Percentiles rank a stretch among this genome's conserved stretches.
phyloP scores from a whole-genome alignment of 2,888 invertebrate genomes.

The Strigamia transsilvanica region DNA sequence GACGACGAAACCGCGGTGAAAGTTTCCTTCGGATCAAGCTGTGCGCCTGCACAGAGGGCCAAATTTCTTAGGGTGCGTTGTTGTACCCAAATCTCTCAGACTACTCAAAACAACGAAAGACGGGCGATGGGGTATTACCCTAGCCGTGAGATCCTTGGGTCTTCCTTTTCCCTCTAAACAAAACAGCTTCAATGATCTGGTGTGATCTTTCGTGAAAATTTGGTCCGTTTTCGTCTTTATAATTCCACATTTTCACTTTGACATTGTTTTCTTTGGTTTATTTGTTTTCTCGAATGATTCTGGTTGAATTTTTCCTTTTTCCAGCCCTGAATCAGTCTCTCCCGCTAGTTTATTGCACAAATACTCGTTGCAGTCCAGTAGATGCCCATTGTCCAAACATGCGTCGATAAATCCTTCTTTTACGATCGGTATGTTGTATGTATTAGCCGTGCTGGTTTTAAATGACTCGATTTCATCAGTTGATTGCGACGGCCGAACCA shows the following conservation, averaged over 20 bases:
- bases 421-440: slow-evolving; percentile 36
- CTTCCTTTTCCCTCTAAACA: slow-evolving; percentile 20
- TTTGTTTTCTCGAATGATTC: neutral
- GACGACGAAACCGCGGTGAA: no score
- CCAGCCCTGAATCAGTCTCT: neutral
- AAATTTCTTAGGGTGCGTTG: no score
- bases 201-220: slow-evolving; percentile 10
- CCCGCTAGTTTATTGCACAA: neutral
- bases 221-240: slow-evolving; percentile 13
- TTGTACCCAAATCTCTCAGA: no score
- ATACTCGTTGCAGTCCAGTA: slow-evolving; percentile 7
- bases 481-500: neutral
- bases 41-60: no score
- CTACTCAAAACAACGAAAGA: no score
- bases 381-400: neutral
- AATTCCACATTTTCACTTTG: slow-evolving; percentile 34
- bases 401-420: neutral
- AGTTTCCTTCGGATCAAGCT: no score
- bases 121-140: no score
- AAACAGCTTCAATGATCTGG: neutral
- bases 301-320: slow-evolving; percentile 40
- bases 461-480: slow-evolving; percentile 7
- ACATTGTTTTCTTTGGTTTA: neutral
- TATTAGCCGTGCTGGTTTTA: neutral
- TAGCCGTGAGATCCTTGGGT: neutral